A percentile compares a stretch with the other conserved stretches of the same genome.
Evolutionary conservation across 2,888 invertebrate genomes (phyloP).

Genomic region (Nomada ferruginata): DNA sequence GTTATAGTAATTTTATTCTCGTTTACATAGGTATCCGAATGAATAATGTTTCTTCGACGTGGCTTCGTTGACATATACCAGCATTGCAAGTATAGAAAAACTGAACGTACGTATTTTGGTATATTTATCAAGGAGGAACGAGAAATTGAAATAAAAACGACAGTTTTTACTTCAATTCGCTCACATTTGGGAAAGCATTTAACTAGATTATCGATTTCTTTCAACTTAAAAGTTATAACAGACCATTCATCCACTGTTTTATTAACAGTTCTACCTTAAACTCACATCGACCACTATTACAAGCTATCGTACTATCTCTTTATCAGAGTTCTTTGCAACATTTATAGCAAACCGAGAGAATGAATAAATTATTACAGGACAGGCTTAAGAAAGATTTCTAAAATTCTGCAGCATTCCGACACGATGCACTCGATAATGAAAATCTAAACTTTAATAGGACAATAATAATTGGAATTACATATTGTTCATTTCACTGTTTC

Average conservation of each 20-base stretch:
- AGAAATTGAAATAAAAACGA: background rate
- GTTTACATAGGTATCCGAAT: background rate
- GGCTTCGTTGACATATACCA: background rate
- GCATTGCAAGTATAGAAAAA: background rate
- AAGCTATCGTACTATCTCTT: no score
- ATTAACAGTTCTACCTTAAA: background rate
- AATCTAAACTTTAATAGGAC: no score
- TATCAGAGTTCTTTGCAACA: no score
- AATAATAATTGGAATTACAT: no score
- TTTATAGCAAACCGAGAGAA: no score
- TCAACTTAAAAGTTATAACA: background rate
- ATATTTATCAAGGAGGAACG: background rate
- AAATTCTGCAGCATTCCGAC: no score
- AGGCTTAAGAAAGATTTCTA: no score
- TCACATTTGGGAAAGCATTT: no score
- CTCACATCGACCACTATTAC: background rate
- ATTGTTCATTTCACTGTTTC: no score
- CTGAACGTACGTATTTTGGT: conserved; percentile 12
- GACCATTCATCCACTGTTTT: background rate
- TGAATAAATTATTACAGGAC: background rate
- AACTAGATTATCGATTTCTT: background rate
- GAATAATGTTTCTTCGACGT: background rate
- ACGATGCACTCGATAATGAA: no score
- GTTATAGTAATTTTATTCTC: conserved; percentile 9
- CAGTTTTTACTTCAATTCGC: background rate